A percentile compares a stretch with the other conserved stretches of the same genome.
These are phyloP conservation scores for Megastigmus dorsalis DNA, from an alignment of 2,888 invertebrate genomes.

Conservation along the genomic window DNA sequence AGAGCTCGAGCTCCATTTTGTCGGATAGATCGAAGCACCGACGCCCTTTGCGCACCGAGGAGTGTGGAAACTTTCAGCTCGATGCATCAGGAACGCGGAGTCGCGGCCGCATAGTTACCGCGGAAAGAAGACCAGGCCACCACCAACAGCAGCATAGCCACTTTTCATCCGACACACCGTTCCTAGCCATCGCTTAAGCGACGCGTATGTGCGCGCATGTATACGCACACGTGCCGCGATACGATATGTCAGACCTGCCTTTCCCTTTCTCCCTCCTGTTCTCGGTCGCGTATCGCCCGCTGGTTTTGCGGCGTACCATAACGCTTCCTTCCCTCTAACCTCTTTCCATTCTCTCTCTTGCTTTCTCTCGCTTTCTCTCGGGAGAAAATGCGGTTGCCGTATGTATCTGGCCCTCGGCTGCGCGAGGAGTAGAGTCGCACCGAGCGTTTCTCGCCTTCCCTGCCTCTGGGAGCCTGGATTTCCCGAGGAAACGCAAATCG, in stretches of 20 bases:
- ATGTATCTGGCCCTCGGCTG: too few relatives aligned
- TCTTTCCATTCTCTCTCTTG: conserved; percentile 61
- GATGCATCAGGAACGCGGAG: too few relatives aligned
- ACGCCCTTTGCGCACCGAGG: too few relatives aligned
- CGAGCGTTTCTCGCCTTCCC: neutral
- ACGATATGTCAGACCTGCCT: conserved; percentile 52
- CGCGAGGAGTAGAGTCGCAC: too few relatives aligned
- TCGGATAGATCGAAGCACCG: too few relatives aligned
- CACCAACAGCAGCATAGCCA: too few relatives aligned
- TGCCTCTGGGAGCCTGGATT: conserved; percentile 1
- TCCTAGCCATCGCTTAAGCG: too few relatives aligned
- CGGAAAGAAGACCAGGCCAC: neutral
- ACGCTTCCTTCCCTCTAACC: conserved; percentile 60
- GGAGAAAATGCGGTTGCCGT: conserved; percentile 56
- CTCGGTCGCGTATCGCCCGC: conserved; percentile 66
- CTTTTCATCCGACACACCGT: too few relatives aligned
- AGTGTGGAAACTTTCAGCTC: too few relatives aligned
- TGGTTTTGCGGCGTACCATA: conserved; percentile 72
- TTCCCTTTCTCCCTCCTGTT: neutral
- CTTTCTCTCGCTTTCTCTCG: conserved; percentile 62
- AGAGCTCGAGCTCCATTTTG: conserved; percentile 8
- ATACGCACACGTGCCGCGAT: conserved; percentile 38
- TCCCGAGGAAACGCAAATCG: neutral
- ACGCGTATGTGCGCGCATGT: too few relatives aligned
- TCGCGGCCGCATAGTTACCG: conserved; percentile 3